Evolutionary conservation across 1,140 invertebrate species (phyloP).

Genomic region (Euura saliciscinereae): DNA sequence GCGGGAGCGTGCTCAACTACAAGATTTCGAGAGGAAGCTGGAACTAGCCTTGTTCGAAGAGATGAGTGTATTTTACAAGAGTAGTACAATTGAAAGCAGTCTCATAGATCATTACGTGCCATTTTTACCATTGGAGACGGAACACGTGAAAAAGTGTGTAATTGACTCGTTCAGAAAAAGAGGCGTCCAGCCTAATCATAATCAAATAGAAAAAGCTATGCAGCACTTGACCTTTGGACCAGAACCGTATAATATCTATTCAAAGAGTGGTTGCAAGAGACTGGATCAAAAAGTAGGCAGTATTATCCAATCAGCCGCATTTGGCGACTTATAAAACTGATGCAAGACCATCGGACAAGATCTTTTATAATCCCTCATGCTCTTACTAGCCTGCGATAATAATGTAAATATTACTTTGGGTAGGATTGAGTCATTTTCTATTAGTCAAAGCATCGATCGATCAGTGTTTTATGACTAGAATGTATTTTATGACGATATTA

Average conservation of each 20-base stretch:
- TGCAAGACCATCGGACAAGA: too few species aligned
- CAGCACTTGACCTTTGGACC: constrained; percentile 58
- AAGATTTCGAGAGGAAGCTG: constrained; percentile 80
- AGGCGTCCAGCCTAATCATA: constrained; percentile 47
- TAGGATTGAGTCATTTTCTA: too few species aligned
- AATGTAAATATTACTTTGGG: too few species aligned
- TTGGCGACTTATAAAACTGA: too few species aligned
- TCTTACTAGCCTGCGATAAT: too few species aligned
- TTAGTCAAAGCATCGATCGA: too few species aligned
- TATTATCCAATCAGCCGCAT: constrained; percentile 19
- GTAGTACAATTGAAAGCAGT: constrained; percentile 78
- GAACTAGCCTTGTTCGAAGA: constrained; percentile 76
- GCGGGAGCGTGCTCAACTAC: constrained; percentile 70
- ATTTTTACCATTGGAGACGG: constrained; percentile 88
- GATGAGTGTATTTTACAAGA: constrained; percentile 78
- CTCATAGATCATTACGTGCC: constrained; percentile 93
- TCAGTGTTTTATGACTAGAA: too few species aligned
- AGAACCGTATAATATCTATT: constrained; percentile 58
- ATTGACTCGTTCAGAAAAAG: constrained; percentile 62
- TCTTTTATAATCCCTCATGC: too few species aligned
- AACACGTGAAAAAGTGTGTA: constrained; percentile 81
- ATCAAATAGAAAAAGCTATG: constrained; percentile 59
- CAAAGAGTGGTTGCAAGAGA: constrained; percentile 66
- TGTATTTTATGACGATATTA: too few species aligned
- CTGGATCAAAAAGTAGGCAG: constrained; percentile 63